Base-by-base conservation (phyloP, 2,113 vertebrate species). In the Notarius quadriscutis region DNA sequence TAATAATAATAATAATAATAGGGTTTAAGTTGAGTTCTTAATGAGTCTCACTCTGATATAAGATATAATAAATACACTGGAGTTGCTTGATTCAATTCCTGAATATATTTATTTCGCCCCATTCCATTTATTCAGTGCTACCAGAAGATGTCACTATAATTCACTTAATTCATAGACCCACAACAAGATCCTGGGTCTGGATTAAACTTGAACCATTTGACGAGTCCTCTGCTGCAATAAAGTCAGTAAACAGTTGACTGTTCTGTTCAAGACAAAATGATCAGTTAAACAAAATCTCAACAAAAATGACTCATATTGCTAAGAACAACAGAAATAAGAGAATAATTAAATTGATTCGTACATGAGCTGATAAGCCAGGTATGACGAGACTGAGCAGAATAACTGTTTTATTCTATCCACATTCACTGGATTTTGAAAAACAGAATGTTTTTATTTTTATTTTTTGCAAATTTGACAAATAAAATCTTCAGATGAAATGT, bases 91-190 rank as follows among this genome's bases (percentile, higher is more conserved):
- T 12, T 62, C 18, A 30, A 2, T 15, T 34, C 30, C 6, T 71
- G 15, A 71, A 71, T 18, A 71, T 69, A 60, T 62, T 81, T 48
- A 60, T 20, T 18, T 25, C 12, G 18, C 18, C 72, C 50, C 41
- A 10, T 25, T 75, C 18, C 34, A 25, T 27, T 17, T 55, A 71
- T 63, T 84, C 50, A 71, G 4, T 27, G 50, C 82, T 84, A 71
- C 63, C 82, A 71, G 6, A 20, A 55, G 82, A 79, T 67, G 84
- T 30, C 84, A 41, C 60, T 80, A 67, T 80, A 80, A 10, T 14
- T 53, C 53, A 14, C 15, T 63, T 3, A 18, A 15, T 51, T 11
- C 11, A 77, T 48, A 4, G 18, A 10, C 11, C 48, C 41, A 41
- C 2, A 34, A 18, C 5, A 5, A 12, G 51, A 27, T 4, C 25